Evolutionary conservation across 2,113 vertebrate species (phyloP).

Genomic region (Butorides virescens): DNA sequence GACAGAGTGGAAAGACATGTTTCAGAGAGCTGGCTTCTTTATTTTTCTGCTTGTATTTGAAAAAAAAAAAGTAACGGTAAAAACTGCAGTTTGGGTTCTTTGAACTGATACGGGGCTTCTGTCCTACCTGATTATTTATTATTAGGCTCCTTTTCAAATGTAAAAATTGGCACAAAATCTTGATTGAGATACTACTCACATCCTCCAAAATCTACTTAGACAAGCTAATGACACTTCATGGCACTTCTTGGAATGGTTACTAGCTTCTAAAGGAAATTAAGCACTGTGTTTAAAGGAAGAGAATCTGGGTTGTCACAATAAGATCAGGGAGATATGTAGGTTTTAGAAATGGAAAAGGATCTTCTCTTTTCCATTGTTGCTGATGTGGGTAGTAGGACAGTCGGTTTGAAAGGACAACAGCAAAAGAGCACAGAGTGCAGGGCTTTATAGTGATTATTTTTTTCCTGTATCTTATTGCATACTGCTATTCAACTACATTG

Average conservation of each 20-base stretch:
- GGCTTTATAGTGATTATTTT: background rate
- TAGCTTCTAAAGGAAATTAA: constrained; percentile 26
- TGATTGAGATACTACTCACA: background rate
- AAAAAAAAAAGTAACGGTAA: background rate
- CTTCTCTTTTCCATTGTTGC: background rate
- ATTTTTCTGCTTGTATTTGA: background rate
- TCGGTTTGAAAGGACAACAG: background rate
- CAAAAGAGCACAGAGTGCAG: background rate
- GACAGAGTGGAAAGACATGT: background rate
- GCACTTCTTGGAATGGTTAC: constrained; percentile 28
- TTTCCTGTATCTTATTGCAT: background rate
- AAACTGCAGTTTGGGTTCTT: constrained; percentile 16
- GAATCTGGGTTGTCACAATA: constrained; percentile 33
- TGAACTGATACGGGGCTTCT: background rate
- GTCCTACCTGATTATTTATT: constrained; percentile 10
- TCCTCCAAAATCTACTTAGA: constrained; percentile 36
- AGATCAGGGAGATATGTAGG: background rate
- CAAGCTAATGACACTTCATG: constrained; percentile 12
- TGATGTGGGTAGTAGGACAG: background rate
- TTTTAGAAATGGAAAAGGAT: background rate
- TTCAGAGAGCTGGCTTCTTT: background rate
- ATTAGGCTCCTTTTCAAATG: constrained; percentile 27
- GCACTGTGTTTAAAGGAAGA: constrained; percentile 19
- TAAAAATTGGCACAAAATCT: background rate
- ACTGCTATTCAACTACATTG: background rate